Conservation (phyloP, 2,797 vertebrate species). For the Gambelia wislizenii region DNA sequence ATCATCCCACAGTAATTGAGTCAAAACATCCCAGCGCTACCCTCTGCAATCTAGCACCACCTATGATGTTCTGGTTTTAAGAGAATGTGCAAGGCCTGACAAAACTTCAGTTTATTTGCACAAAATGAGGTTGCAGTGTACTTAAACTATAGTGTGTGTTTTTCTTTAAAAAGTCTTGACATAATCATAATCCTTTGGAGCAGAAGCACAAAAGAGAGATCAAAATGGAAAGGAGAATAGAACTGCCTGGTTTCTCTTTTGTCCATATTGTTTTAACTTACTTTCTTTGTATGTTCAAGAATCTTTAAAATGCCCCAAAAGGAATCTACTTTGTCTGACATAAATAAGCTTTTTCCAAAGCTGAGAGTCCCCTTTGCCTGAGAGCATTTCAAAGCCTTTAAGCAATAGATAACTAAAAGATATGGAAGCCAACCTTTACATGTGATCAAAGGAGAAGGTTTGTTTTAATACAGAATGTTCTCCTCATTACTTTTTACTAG, state of each 20-base stretch:
- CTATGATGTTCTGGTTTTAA: neutral
- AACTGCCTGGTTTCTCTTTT: constrained; percentile 11
- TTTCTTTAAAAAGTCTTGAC: constrained; percentile 1
- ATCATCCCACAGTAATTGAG: neutral
- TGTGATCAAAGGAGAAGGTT: constrained; percentile 11
- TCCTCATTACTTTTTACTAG: constrained; percentile 7
- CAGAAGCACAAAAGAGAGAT: neutral
- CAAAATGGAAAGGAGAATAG: constrained; percentile 6
- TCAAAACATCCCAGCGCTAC: neutral
- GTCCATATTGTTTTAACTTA: constrained; percentile 18
- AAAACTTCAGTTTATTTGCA: constrained; percentile 9
- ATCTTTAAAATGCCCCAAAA: constrained; percentile 7
- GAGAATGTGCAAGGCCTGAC: neutral
- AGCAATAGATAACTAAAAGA: neutral
- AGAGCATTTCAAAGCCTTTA: constrained; percentile 28
- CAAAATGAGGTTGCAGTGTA: constrained; percentile 28
- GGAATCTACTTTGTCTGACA: neutral
- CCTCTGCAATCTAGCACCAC: neutral
- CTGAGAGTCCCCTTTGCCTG: neutral
- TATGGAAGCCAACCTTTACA: constrained; percentile 2
- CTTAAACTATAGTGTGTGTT: neutral
- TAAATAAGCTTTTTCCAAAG: neutral
- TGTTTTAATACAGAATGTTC: neutral
- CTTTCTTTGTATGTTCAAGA: neutral
- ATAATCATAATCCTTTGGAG: constrained; percentile 13